Evolutionary conservation across 1,140 invertebrate species (phyloP).

Genomic region (Papilio polyxenes): DNA sequence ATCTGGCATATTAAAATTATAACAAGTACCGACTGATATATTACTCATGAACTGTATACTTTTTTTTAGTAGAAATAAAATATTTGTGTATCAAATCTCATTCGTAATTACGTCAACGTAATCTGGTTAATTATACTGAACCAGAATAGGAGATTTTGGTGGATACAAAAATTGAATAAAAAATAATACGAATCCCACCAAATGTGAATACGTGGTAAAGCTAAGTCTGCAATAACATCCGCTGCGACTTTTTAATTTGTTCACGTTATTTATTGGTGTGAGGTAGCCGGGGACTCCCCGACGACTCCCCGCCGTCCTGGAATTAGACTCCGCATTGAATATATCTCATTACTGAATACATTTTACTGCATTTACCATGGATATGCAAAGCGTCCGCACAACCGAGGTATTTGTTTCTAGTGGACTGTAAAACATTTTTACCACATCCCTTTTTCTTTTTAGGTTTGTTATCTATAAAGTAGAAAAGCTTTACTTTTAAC

Average conservation of each 20-base stretch:
- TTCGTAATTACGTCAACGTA: too few species aligned
- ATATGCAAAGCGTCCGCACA: constrained; percentile 25
- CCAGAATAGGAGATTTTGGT: neutral
- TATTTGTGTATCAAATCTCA: too few species aligned
- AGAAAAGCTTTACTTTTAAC: neutral
- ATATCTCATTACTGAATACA: constrained; percentile 33
- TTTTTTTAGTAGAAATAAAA: neutral
- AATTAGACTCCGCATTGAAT: constrained; percentile 38
- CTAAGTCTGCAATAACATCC: constrained; percentile 42
- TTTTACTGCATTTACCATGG: constrained; percentile 21
- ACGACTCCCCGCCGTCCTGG: neutral
- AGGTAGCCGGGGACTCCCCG: constrained; percentile 33
- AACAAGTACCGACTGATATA: neutral
- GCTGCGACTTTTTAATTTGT: constrained; percentile 60
- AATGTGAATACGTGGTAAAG: neutral
- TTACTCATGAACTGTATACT: neutral
- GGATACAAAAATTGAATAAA: neutral
- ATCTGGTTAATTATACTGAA: neutral
- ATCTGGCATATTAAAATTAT: neutral
- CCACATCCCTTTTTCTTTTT: neutral
- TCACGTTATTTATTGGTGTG: constrained; percentile 55
- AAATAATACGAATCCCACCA: neutral
- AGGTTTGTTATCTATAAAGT: neutral
- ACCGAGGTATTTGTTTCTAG: constrained; percentile 2
- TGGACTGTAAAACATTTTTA: neutral